Evolutionary conservation across 2,113 vertebrate species (phyloP).

Genomic region (Myotis davidii): DNA sequence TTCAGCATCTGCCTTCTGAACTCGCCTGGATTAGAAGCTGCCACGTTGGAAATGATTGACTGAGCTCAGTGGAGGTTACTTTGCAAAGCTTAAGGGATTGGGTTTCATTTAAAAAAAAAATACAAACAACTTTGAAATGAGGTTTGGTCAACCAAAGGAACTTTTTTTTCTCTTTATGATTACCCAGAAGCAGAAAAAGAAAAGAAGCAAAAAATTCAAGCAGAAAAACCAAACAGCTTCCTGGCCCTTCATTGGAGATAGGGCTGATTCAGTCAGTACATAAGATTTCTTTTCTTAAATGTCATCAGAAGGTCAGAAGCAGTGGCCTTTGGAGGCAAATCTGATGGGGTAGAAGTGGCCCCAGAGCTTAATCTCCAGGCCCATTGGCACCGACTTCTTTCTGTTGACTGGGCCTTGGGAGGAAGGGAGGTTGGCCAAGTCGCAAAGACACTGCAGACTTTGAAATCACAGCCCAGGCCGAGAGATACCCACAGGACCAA

Average conservation of each 20-base stretch:
- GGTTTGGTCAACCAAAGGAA: not conserved
- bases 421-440: not conserved
- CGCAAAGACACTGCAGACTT: not conserved
- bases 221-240: constrained; percentile 60
- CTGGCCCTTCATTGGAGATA: not conserved
- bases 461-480: not conserved
- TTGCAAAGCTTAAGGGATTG: constrained; percentile 70
- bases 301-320: constrained; percentile 70
- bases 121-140: constrained; percentile 65
- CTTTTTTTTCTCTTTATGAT: constrained; percentile 49
- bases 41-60: constrained; percentile 16
- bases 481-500: not conserved
- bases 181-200: constrained; percentile 48
- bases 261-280: not conserved
- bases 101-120: constrained; percentile 31
- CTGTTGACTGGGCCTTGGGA: not conserved
- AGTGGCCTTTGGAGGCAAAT: constrained; percentile 74
- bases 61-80: not conserved
- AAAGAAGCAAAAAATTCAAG: constrained; percentile 56
- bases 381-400: constrained; percentile 33
- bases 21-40: not conserved
- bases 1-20: constrained; percentile 42
- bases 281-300: constrained; percentile 51
- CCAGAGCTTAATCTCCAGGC: not conserved
- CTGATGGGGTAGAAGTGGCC: constrained; percentile 61